Conservation (phyloP, 2,888 invertebrate genomes). For the Tubiluchus corallicola region DNA sequence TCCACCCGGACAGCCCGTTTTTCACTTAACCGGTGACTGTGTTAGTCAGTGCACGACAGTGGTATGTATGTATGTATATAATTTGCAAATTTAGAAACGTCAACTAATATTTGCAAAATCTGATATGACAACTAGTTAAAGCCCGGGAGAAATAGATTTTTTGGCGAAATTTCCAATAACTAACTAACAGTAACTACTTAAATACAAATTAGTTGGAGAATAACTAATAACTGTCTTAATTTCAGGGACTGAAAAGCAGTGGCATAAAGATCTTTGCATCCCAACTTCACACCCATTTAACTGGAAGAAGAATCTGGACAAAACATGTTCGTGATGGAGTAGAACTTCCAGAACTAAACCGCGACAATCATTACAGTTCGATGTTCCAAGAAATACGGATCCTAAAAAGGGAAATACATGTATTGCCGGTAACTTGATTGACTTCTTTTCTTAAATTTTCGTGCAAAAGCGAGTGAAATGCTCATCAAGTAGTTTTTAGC, state of each 20-base stretch:
- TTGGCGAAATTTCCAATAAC: too few relatives aligned
- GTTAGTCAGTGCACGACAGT: slow-evolving; percentile 77
- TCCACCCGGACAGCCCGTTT: slow-evolving; percentile 57
- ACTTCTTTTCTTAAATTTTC: too few relatives aligned
- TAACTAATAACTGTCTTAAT: slow-evolving; percentile 14
- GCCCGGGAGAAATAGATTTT: too few relatives aligned
- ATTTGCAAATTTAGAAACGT: too few relatives aligned
- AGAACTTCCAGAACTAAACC: slow-evolving; percentile 64
- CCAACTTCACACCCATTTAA: slow-evolving; percentile 88
- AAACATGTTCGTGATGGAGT: slow-evolving; percentile 60
- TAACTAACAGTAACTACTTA: too few relatives aligned
- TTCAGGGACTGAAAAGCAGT: slow-evolving; percentile 50
- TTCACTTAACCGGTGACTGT: slow-evolving; percentile 72
- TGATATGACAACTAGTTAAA: too few relatives aligned
- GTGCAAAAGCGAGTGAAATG: too few relatives aligned
- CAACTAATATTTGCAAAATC: too few relatives aligned
- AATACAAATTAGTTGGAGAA: too few relatives aligned
- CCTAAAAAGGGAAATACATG: slow-evolving; percentile 52
- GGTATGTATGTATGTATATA: slow-evolving; percentile 40
- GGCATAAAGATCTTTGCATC: slow-evolving; percentile 87
- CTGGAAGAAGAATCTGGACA: slow-evolving; percentile 64
- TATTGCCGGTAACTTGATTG: slow-evolving; percentile 62
- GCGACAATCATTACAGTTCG: slow-evolving; percentile 85
- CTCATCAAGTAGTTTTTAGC: too few relatives aligned
- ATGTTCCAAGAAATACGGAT: slow-evolving; percentile 93